These are phyloP conservation scores for Tonatia bakeri DNA, from an alignment of 2,113 vertebrate species.

Conservation along the genomic window DNA sequence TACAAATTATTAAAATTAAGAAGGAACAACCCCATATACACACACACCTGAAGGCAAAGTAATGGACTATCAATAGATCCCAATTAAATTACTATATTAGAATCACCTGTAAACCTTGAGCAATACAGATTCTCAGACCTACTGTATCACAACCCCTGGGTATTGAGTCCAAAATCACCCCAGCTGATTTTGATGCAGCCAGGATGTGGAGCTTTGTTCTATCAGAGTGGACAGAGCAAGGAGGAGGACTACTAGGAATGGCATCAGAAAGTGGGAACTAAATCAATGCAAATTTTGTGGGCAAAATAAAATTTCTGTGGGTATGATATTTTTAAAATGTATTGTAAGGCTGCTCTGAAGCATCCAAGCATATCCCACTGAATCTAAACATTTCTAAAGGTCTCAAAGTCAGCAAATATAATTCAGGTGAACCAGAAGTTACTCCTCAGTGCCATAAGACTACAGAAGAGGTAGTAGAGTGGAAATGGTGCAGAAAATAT, in stretches of 20 bases:
- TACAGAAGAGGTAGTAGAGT: background rate
- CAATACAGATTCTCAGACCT: background rate
- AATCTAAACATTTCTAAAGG: constrained; percentile 46
- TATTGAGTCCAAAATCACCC: background rate
- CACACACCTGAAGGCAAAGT: background rate
- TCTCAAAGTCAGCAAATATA: constrained; percentile 35
- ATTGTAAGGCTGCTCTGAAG: constrained; percentile 62
- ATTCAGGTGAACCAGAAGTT: background rate
- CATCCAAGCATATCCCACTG: constrained; percentile 67
- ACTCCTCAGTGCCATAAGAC: background rate
- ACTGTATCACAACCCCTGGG: background rate
- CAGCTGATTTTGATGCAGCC: background rate
- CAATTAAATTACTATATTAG: background rate
- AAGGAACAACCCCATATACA: background rate
- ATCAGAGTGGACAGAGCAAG: background rate
- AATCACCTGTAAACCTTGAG: background rate
- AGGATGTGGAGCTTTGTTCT: background rate
- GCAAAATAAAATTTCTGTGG: constrained; percentile 73
- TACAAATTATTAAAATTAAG: constrained; percentile 37
- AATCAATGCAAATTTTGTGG: constrained; percentile 74
- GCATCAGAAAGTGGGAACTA: constrained; percentile 65
- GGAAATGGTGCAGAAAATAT: background rate
- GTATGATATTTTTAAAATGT: constrained; percentile 71
- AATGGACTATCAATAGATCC: background rate
- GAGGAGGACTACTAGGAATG: constrained; percentile 44